phyloP scores from a whole-genome alignment of 2,797 vertebrate species.

The Mergus octosetaceus region DNA sequence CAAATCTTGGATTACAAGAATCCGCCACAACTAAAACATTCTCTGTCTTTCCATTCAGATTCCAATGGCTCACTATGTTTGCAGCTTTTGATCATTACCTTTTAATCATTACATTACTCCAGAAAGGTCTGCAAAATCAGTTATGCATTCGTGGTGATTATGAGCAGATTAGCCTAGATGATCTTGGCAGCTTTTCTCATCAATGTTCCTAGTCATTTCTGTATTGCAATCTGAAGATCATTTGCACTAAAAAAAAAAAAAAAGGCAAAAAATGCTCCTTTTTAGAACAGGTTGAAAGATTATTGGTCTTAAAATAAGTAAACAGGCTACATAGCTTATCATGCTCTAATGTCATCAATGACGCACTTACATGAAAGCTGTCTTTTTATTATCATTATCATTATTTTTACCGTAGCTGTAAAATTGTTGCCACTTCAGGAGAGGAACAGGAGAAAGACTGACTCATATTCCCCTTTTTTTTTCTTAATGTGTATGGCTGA shows the following conservation, averaged over 20 bases:
- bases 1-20: neutral
- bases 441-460: neutral
- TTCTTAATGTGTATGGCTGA: neutral
- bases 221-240: neutral
- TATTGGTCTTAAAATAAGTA: neutral
- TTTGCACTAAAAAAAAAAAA: neutral
- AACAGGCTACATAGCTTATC: neutral
- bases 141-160: neutral
- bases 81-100: neutral
- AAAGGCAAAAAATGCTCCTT: neutral
- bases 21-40: fast-evolving
- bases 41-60: neutral
- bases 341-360: neutral
- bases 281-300: neutral
- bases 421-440: neutral
- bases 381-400: neutral
- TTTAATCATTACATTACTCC: neutral
- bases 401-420: neutral
- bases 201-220: neutral
- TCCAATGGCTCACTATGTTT: neutral
- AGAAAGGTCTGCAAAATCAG: neutral
- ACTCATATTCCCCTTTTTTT: neutral
- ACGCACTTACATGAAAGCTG: neutral
- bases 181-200: neutral
- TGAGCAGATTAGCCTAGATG: fast-evolving